Evolutionary conservation across 2,888 invertebrate species (phyloP), one percentile per base, ranked within the genome.

Genomic region (Patella pellucida): DNA sequence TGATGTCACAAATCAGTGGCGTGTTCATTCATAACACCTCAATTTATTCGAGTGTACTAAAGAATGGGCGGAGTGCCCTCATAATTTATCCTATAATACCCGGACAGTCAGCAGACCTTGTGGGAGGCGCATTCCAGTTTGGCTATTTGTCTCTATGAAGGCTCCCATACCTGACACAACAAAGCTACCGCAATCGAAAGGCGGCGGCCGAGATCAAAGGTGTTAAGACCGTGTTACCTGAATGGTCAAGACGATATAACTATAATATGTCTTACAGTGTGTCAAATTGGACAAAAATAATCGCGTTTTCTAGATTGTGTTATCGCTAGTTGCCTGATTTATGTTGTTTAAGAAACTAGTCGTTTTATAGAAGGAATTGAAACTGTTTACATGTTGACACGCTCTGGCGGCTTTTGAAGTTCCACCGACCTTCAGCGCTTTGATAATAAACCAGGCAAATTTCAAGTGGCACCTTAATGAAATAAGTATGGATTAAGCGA

Each of bases 211-310:
- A 62, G 62, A 62, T 62, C 62, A 62, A 62, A 62, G 62, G 23
- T 23, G 23, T 23, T 19, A 11, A 23, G 19, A 16, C 62, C 23
- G 62, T 19, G 62, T 23, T 23, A 62, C 62, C 19, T 62, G 62
- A 62, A 62, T 62, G 62, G 62, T 23, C 62, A 23, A 23, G 23
- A 19, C 23, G 62, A 62, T 62, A 62, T 62, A 62, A 62, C 62
- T 19, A 62, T 62, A 62, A 62, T 62, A 23, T 62, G 62, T 62
- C 62, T 62, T 62, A 62, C 62, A 62, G 19, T 23, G 62, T 62
- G 62, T 62, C 62, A 62, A 62, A 62, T 62, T 62, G 62, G 62
- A 62, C 62, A 62, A 62, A 62, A 62, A 62, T 62, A 62, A 62
- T 62, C 62, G 62, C 62, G 19, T 62, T 62, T 62, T 62, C 19